A percentile compares a stretch with the other conserved stretches of the same genome.
Evolutionary conservation across 2,113 vertebrate species (phyloP).

Genomic region (Chlamydotis undulata): DNA sequence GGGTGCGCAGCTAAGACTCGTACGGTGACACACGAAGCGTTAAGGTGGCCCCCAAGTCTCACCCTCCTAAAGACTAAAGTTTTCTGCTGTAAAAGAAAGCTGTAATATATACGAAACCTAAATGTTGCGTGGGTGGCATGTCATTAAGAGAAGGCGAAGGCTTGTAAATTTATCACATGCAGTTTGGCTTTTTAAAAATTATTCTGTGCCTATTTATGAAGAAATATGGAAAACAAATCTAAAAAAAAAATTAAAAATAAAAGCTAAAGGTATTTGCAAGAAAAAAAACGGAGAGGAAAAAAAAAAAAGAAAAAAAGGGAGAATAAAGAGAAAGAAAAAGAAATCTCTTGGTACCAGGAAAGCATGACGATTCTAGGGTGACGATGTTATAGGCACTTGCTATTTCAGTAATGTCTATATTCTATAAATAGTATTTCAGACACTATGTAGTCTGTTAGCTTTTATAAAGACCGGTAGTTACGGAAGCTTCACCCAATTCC

Average conservation of each 20-base stretch:
- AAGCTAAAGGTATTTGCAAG: constrained; percentile 67
- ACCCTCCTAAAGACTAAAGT: constrained; percentile 80
- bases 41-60: constrained; percentile 73
- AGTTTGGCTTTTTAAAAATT: constrained; percentile 83
- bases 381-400: constrained; percentile 95
- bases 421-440: constrained; percentile 98
- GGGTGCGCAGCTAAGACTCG: constrained; percentile 65
- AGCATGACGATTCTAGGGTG: constrained; percentile 87
- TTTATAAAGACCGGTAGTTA: constrained; percentile 99
- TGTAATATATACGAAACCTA: constrained; percentile 86
- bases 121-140: constrained; percentile 85
- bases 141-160: constrained; percentile 86
- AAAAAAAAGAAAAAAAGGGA: not conserved
- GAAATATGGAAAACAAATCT: constrained; percentile 76
- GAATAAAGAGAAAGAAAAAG: not conserved
- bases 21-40: constrained; percentile 13
- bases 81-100: constrained; percentile 83
- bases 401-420: constrained; percentile 98
- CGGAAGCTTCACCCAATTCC: constrained; percentile 88
- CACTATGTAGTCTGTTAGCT: constrained; percentile 99
- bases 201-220: constrained; percentile 96
- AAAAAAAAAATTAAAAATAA: not conserved
- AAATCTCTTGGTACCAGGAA: constrained; percentile 76
- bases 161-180: constrained; percentile 90
- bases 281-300: not conserved